Percentiles rank a stretch among this genome's conserved stretches.
These are phyloP conservation scores for Pyrochroa serraticornis DNA, from an alignment of 2,888 invertebrate species.

Conservation along the genomic window DNA sequence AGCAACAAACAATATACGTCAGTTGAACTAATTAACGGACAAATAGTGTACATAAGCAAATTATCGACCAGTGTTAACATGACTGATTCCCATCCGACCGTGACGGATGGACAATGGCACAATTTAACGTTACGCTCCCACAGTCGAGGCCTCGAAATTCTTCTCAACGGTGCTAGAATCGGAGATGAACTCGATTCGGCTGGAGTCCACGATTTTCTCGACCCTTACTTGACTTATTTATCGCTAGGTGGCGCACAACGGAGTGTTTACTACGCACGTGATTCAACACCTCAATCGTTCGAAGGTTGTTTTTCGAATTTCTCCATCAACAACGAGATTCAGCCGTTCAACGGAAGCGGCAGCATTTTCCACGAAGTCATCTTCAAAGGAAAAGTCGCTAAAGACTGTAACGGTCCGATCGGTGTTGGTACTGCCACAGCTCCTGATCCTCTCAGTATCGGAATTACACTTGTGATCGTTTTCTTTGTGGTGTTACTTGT, in stretches of 20 bases:
- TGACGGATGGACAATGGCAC: constrained; percentile 89
- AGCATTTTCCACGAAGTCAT: constrained; percentile 76
- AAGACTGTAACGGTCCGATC: constrained; percentile 77
- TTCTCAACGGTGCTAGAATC: constrained; percentile 72
- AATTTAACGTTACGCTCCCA: constrained; percentile 78
- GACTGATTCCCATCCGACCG: constrained; percentile 69
- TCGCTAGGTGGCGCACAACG: constrained; percentile 79
- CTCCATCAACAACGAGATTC: constrained; percentile 85
- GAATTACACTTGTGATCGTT: constrained; percentile 90
- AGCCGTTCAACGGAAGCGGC: constrained; percentile 88
- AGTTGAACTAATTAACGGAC: constrained; percentile 77
- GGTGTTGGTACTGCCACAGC: constrained; percentile 79
- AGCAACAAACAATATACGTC: constrained; percentile 88
- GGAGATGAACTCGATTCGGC: constrained; percentile 87
- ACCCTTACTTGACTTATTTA: constrained; percentile 83
- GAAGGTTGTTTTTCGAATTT: constrained; percentile 91
- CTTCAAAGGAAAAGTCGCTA: constrained; percentile 73
- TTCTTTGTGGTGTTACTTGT: constrained; percentile 91
- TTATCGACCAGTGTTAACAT: constrained; percentile 82
- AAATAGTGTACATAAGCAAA: constrained; percentile 79
- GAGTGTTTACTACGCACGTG: constrained; percentile 64
- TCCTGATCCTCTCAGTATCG: constrained; percentile 88
- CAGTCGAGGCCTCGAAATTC: constrained; percentile 72
- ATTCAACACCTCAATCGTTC: constrained; percentile 68
- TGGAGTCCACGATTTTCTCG: constrained; percentile 89